phyloP scores from a whole-genome alignment of 30 jellyfish, hydroid and myxozoan species.

The Mastigias papua region DNA sequence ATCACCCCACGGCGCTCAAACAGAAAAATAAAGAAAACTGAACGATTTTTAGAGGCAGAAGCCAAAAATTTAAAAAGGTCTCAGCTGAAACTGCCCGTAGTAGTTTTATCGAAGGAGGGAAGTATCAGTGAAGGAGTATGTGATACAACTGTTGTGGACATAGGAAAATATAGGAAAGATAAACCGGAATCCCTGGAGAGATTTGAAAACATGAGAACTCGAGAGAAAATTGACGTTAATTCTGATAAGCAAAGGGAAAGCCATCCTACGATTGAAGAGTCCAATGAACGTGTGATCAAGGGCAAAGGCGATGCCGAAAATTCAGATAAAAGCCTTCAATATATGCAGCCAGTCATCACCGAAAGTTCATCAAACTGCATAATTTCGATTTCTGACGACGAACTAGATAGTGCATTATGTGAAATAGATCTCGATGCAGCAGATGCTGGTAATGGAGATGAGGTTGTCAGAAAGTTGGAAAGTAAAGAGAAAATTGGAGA shows the following conservation, averaged over 20 bases:
- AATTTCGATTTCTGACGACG: background rate
- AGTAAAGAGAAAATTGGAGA: background rate
- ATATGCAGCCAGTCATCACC: background rate
- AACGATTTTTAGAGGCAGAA: conserved; percentile 8
- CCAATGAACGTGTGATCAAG: background rate
- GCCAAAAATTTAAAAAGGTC: background rate
- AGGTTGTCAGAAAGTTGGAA: background rate
- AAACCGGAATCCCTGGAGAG: background rate
- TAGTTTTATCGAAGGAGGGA: background rate
- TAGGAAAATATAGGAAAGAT: background rate
- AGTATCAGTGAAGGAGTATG: background rate
- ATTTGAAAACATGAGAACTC: background rate
- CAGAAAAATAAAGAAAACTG: conserved; percentile 17
- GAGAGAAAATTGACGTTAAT: background rate
- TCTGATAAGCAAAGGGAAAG: background rate
- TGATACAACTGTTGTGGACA: background rate
- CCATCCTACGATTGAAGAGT: background rate
- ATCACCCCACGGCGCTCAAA: conserved; percentile 37
- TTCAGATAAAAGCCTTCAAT: background rate
- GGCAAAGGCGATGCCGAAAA: background rate
- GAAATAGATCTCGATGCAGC: background rate
- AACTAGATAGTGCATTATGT: background rate
- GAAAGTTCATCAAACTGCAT: background rate
- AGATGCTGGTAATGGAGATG: background rate
- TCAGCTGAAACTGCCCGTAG: background rate